These are phyloP conservation scores for Drosophila santomea DNA, from an alignment of 1,140 invertebrate genomes.

Conservation along the genomic window DNA sequence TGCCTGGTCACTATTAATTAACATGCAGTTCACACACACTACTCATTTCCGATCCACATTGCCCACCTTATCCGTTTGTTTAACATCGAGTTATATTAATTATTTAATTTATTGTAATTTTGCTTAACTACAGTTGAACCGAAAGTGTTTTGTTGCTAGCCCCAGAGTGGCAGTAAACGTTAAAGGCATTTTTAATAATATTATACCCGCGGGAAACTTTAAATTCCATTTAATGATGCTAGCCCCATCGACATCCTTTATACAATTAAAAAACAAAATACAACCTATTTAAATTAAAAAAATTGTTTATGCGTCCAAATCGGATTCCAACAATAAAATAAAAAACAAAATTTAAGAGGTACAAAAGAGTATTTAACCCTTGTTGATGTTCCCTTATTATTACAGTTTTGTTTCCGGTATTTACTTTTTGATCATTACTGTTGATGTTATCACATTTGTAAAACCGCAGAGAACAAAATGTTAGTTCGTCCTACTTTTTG, in stretches of 20 bases:
- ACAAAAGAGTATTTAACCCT: background rate
- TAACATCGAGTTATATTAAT: slow-evolving; percentile 49
- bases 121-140: slow-evolving; percentile 36
- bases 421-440: slow-evolving; percentile 32
- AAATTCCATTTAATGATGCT: background rate
- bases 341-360: no score
- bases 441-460: slow-evolving; percentile 64
- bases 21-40: slow-evolving; percentile 46
- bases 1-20: slow-evolving; percentile 67
- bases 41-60: background rate
- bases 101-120: slow-evolving; percentile 58
- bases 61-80: slow-evolving; percentile 21
- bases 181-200: slow-evolving; percentile 52
- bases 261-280: no score
- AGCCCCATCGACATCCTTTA: no score
- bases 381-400: background rate
- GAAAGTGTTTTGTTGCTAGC: slow-evolving; percentile 20
- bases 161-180: slow-evolving; percentile 50
- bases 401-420: slow-evolving; percentile 6
- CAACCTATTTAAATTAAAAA: no score
- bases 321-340: no score
- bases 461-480: slow-evolving; percentile 70
- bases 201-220: slow-evolving; percentile 3
- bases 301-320: no score
- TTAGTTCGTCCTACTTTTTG: slow-evolving; percentile 67